These are phyloP conservation scores for Cecropterus lyciades DNA, from an alignment of 1,140 invertebrate species.

Conservation along the genomic window DNA sequence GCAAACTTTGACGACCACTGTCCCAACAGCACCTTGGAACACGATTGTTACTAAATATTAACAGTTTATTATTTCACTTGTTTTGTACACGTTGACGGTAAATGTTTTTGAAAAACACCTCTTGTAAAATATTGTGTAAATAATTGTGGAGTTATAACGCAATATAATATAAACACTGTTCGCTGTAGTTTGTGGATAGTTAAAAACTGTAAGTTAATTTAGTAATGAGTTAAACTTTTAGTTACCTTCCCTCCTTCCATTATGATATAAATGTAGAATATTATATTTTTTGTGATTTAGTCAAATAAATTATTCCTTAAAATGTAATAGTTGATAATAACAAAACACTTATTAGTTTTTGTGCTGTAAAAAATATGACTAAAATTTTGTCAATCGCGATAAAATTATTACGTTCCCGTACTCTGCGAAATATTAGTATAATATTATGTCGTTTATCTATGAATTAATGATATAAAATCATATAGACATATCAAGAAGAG, in stretches of 20 bases:
- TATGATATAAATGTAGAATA: neutral
- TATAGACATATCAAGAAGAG: neutral
- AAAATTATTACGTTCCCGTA: too few species aligned
- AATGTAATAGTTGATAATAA: too few species aligned
- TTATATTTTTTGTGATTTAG: too few species aligned
- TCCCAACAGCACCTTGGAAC: constrained; percentile 24
- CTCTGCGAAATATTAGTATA: too few species aligned
- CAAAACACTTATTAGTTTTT: too few species aligned
- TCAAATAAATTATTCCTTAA: too few species aligned
- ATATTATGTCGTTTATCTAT: too few species aligned
- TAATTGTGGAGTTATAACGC: constrained; percentile 14
- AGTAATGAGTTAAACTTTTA: neutral
- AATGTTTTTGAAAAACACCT: constrained; percentile 5
- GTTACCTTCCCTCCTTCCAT: neutral
- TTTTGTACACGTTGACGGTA: constrained; percentile 4
- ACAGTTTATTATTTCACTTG: constrained; percentile 13
- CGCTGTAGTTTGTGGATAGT: constrained; percentile 19
- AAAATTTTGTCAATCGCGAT: too few species aligned
- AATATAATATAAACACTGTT: constrained; percentile 24
- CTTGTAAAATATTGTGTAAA: constrained; percentile 3
- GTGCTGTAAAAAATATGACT: too few species aligned
- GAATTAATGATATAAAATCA: neutral
- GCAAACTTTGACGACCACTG: constrained; percentile 30
- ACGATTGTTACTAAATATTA: constrained; percentile 35
- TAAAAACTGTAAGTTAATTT: neutral